Evolutionary conservation across 2,888 invertebrate genomes (phyloP), one percentile per base, ranked within the genome.

Genomic region (Drosophila tripunctata): DNA sequence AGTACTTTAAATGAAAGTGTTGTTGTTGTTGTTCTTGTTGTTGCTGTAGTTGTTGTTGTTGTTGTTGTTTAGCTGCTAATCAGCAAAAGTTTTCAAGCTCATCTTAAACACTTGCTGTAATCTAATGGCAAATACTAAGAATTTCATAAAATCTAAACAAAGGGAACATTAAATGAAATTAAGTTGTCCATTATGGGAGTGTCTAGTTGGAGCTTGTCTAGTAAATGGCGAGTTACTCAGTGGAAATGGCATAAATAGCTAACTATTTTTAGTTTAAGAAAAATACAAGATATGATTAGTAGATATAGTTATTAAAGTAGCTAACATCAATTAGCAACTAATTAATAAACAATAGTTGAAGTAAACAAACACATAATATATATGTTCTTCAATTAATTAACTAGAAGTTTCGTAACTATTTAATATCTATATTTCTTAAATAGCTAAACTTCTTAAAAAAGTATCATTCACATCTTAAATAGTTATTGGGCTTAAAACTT

Each of bases 51-150:
- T 41, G 14, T 12, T 22, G 22, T 4, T 27, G 10, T 10, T 27
- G 27, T 27, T 36, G 35, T 15, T 15, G 21, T 21, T 14, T 14
- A 30, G 14, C 40, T 22, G 52, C 43, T 52, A 52, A 52, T 43
- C 19, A 43, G 24, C 17, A 45, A 45, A 45, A 17, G 17, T 35
- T 45, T n/a, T 45, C 47, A 47, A 31, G 12, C 33, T 41, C 44
- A 33, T 15, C 33, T 24, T 22, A 12, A 54, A 33, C 21, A 54
- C 45, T 54, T 35, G 54, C 15, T 45, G 12, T 54, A 54, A 54
- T 54, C 44, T 6, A 17, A 54, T 44, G 3, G 45, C 10, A 33
- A 57, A 41, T 33, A 31, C 40, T 31, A 38, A 22, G 24, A 35
- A 22, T 35, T 15, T 35, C 47, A 48, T 35, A 35, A 22, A 33